Percentiles rank a stretch among this genome's conserved stretches.
Conservation (phyloP, 2,888 invertebrate genomes). For the Lasioglossum pauxillum region DNA sequence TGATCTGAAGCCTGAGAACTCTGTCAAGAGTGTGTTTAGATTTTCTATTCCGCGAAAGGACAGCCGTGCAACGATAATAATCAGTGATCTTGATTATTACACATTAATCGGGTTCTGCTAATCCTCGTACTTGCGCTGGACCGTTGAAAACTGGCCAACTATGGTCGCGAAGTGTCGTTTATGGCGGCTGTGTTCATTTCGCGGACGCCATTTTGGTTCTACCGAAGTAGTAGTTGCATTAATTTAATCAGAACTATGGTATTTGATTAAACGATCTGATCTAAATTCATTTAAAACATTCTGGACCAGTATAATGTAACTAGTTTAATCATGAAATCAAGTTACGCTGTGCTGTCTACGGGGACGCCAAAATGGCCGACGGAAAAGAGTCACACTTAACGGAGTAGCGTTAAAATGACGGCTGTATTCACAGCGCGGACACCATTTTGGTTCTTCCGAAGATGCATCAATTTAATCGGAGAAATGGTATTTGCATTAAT, state of each 20-base stretch:
- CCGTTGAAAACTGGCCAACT: neutral
- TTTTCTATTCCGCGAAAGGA: neutral
- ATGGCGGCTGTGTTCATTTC: neutral
- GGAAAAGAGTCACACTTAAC: no score
- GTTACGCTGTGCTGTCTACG: neutral
- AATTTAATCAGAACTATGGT: accelerated
- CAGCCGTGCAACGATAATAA: neutral
- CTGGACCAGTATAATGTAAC: neutral
- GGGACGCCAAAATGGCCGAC: neutral
- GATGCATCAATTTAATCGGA: neutral
- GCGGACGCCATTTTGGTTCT: neutral
- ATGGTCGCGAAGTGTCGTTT: neutral
- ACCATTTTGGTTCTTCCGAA: neutral
- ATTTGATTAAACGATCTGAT: neutral
- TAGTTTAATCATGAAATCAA: neutral
- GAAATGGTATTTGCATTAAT: neutral
- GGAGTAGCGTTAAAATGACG: neutral
- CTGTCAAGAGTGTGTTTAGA: neutral
- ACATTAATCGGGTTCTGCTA: neutral
- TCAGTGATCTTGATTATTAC: neutral
- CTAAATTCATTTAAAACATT: neutral
- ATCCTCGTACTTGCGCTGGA: neutral
- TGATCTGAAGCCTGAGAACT: neutral
- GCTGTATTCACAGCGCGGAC: neutral
- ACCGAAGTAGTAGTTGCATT: neutral